These are phyloP conservation scores for Sminthurides aquaticus DNA, from an alignment of 2,888 invertebrate genomes.

Conservation along the genomic window DNA sequence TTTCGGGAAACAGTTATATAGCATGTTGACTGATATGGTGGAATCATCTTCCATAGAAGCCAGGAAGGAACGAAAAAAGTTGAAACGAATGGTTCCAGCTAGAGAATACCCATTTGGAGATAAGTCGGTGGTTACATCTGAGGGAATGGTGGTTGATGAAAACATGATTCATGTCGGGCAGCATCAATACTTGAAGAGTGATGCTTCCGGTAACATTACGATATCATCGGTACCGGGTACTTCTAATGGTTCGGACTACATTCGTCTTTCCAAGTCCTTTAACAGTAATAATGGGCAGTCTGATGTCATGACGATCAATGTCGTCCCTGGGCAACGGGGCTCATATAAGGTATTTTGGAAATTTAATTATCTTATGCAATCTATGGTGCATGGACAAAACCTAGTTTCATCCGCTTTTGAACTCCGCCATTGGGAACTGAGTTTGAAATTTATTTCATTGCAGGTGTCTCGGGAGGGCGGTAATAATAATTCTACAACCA, in stretches of 20 bases:
- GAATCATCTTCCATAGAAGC: slow-evolving; percentile 22
- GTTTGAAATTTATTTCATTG: too few relatives aligned
- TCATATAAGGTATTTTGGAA: slow-evolving; percentile 15
- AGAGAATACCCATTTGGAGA: slow-evolving; percentile 19
- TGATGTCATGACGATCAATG: slow-evolving; percentile 21
- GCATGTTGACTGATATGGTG: slow-evolving; percentile 29
- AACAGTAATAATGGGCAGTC: background rate
- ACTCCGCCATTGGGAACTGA: too few relatives aligned
- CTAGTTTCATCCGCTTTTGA: too few relatives aligned
- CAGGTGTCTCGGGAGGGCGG: slow-evolving; percentile 12
- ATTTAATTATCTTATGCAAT: too few relatives aligned
- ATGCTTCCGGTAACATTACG: slow-evolving; percentile 13
- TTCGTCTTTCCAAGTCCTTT: slow-evolving; percentile 16
- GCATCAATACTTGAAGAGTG: slow-evolving; percentile 6
- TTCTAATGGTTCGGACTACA: background rate
- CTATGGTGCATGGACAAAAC: too few relatives aligned
- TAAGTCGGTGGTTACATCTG: too few relatives aligned
- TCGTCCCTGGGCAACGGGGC: slow-evolving; percentile 13
- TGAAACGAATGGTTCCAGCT: slow-evolving; percentile 18
- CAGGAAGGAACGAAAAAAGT: slow-evolving; percentile 20
- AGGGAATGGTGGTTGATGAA: background rate
- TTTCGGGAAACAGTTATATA: slow-evolving; percentile 37
- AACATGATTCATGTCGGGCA: background rate
- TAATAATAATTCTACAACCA: background rate
- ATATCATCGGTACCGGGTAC: slow-evolving; percentile 10